Evolutionary conservation across 2,888 invertebrate species (phyloP).

Genomic region (Cantharis lateralis): DNA sequence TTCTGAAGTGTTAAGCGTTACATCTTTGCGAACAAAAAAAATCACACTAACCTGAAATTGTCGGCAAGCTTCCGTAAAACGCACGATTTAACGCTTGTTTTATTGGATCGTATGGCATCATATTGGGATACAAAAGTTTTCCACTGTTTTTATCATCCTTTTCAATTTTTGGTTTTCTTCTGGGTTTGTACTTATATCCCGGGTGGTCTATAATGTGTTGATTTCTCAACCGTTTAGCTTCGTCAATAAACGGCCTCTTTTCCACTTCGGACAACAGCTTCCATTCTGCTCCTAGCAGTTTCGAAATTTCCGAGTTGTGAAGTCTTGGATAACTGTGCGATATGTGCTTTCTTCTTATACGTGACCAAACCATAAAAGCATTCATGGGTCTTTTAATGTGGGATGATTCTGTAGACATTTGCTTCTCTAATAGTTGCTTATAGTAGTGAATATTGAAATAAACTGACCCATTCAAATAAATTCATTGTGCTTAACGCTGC

Average conservation of each 20-base stretch:
- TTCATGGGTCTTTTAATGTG: slow-evolving; percentile 96
- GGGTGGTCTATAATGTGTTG: slow-evolving; percentile 56
- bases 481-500: slow-evolving; percentile 50
- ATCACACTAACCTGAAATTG: slow-evolving; percentile 18
- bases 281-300: slow-evolving; percentile 84
- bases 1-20: slow-evolving; percentile 13
- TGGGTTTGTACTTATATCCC: slow-evolving; percentile 53
- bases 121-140: slow-evolving; percentile 18
- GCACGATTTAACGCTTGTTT: slow-evolving; percentile 37
- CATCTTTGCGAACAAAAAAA: neutral
- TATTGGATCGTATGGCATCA: slow-evolving; percentile 33
- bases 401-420: slow-evolving; percentile 53
- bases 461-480: slow-evolving; percentile 44
- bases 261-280: slow-evolving; percentile 77
- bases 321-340: slow-evolving; percentile 81
- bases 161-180: slow-evolving; percentile 49
- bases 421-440: slow-evolving; percentile 12
- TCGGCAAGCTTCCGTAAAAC: slow-evolving; percentile 25
- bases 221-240: slow-evolving; percentile 68
- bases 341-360: slow-evolving; percentile 79
- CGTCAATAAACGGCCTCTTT: slow-evolving; percentile 87
- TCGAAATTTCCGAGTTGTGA: slow-evolving; percentile 81
- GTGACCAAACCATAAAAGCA: slow-evolving; percentile 88
- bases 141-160: slow-evolving; percentile 33
- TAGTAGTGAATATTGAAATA: slow-evolving; percentile 34